Conservation (phyloP, 2,888 invertebrate genomes). For the Meteorus cinctellus region DNA sequence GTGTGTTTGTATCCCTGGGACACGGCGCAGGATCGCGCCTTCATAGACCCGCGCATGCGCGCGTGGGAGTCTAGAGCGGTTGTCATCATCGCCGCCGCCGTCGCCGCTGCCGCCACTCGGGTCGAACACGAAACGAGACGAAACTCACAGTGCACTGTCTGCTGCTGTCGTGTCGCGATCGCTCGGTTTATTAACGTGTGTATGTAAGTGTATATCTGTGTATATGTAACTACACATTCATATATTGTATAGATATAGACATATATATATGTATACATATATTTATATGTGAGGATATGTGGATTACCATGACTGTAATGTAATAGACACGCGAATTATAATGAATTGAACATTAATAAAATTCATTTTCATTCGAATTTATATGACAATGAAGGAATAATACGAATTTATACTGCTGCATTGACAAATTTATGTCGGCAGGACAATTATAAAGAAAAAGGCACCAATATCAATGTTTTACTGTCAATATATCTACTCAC, state of each 20-base stretch:
- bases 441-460: no score
- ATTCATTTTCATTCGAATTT: background rate
- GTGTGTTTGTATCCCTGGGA: background rate
- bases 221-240: background rate
- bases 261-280: background rate
- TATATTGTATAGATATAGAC: background rate
- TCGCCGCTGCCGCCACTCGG: conserved; percentile 57
- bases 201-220: background rate
- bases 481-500: background rate
- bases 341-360: no score
- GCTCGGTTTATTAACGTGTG: background rate
- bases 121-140: conserved; percentile 66
- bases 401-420: background rate
- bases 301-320: background rate
- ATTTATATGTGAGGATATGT: background rate
- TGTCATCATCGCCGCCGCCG: conserved; percentile 1
- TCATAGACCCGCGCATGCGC: conserved; percentile 66
- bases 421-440: no score
- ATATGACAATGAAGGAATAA: background rate
- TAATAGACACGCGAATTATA: background rate
- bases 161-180: conserved; percentile 64
- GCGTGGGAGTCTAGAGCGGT: conserved; percentile 61
- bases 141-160: conserved; percentile 70
- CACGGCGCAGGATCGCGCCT: conserved; percentile 62
- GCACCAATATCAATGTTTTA: background rate